Conservation (phyloP, 1,140 invertebrate species). For the Aplysia californica region DNA sequence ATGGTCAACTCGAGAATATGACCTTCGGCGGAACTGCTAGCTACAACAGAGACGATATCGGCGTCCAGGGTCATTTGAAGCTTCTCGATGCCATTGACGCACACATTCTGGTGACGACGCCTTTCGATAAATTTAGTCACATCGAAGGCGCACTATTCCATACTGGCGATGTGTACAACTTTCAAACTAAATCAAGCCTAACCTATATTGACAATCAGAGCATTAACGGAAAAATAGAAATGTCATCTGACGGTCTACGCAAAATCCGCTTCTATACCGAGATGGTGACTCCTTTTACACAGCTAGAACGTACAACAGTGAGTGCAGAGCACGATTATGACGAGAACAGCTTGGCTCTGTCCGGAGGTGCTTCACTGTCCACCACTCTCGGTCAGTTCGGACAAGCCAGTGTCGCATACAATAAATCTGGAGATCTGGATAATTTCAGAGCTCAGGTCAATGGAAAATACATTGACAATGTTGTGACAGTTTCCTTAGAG, state of each 20-base stretch:
- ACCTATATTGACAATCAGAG: conserved; percentile 21
- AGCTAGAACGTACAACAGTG: background rate
- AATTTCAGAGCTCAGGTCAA: background rate
- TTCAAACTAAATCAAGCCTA: background rate
- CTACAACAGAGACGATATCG: conserved; percentile 20
- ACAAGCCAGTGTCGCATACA: background rate
- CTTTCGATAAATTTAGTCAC: conserved; percentile 5
- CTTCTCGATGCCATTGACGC: background rate
- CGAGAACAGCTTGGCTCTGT: background rate
- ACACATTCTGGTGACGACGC: background rate
- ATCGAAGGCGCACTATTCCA: conserved; percentile 3
- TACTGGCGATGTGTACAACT: background rate
- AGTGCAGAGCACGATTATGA: background rate
- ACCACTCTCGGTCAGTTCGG: conserved; percentile 13
- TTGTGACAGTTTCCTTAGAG: no score
- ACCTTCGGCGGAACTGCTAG: background rate
- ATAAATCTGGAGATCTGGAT: background rate
- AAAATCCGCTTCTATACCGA: background rate
- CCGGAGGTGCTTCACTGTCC: background rate
- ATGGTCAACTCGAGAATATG: conserved; percentile 13
- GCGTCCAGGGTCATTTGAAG: conserved; percentile 1
- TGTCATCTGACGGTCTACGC: background rate
- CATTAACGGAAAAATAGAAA: conserved; percentile 19
- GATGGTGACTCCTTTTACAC: conserved; percentile 2
- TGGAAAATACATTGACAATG: no score